Percentiles rank a stretch among this genome's conserved stretches.
Evolutionary conservation across 2,888 invertebrate genomes (phyloP).

Genomic region (Agonopterix alstromeriana): DNA sequence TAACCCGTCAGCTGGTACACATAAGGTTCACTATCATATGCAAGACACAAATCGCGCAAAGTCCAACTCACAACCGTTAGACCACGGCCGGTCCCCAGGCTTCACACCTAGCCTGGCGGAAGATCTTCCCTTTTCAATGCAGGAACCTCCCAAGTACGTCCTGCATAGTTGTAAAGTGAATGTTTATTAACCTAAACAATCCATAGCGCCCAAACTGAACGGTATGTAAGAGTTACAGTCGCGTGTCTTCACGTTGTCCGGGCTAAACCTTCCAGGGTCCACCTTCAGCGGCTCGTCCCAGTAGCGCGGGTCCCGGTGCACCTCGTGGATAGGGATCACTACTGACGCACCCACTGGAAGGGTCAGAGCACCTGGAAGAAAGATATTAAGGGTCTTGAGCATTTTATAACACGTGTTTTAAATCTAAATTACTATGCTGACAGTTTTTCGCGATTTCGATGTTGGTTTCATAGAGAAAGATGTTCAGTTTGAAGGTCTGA

Average conservation of each 20-base stretch:
- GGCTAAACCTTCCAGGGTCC: constrained; percentile 50
- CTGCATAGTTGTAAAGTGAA: neutral
- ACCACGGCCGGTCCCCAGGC: no score
- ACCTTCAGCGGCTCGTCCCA: constrained; percentile 52
- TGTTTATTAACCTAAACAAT: constrained; percentile 46
- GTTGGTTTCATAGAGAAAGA: no score
- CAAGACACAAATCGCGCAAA: no score
- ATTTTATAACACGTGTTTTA: no score
- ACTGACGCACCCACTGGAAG: constrained; percentile 51
- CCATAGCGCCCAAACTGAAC: constrained; percentile 60
- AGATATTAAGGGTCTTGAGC: neutral
- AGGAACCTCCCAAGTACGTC: neutral
- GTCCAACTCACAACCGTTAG: neutral
- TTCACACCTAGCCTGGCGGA: no score
- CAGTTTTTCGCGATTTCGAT: no score
- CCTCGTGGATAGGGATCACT: constrained; percentile 45
- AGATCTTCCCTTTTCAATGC: no score
- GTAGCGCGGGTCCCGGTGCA: constrained; percentile 48
- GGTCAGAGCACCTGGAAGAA: constrained; percentile 39
- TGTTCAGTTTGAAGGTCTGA: no score
- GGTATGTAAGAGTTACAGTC: constrained; percentile 55
- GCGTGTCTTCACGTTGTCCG: constrained; percentile 41
- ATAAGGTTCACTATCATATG: no score
- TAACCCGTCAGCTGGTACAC: no score
- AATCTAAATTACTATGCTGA: no score